These are phyloP conservation scores for Hermetia illucens DNA, from an alignment of 1,140 invertebrate genomes.

Conservation along the genomic window DNA sequence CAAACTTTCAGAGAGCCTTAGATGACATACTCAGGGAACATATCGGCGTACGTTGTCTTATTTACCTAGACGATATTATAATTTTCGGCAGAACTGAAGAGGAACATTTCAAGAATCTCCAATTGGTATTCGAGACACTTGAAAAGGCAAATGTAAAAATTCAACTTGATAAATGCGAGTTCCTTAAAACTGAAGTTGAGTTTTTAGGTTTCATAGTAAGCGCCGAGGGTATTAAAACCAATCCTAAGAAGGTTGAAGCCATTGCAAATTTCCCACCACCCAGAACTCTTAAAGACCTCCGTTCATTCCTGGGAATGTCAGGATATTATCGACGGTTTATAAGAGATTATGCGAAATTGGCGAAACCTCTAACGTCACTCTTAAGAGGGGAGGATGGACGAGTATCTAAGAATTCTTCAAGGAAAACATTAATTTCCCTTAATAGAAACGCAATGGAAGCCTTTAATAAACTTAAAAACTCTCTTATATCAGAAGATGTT, in stretches of 20 bases:
- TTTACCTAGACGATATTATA: conserved; percentile 15
- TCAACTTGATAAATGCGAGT: conserved; percentile 9
- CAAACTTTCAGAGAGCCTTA: conserved; percentile 32
- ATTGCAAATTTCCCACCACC: conserved; percentile 10
- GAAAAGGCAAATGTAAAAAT: conserved; percentile 7
- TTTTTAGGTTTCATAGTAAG: conserved; percentile 10
- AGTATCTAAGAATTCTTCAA: conserved; percentile 2
- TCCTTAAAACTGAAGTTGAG: conserved; percentile 8
- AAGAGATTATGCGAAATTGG: conserved; percentile 10
- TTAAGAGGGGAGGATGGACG: conserved; percentile 6
- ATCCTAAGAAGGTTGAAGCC: conserved; percentile 10
- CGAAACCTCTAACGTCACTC: conserved; percentile 6
- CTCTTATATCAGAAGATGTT: conserved; percentile 25
- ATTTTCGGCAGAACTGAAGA: conserved; percentile 8
- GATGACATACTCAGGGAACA: conserved; percentile 23
- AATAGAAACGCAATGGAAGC: conserved; percentile 11
- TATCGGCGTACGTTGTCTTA: conserved; percentile 12
- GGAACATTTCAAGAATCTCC: conserved; percentile 17
- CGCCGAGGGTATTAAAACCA: conserved; percentile 9
- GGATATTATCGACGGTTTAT: conserved; percentile 16
- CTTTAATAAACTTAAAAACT: conserved; percentile 27
- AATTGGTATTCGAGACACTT: conserved; percentile 5
- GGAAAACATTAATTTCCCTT: conserved; percentile 2
- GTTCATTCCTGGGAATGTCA: conserved; percentile 8
- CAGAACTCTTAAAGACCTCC: conserved; percentile 3